These are phyloP conservation scores for Scatophagus argus DNA, from an alignment of 2,113 vertebrate species.

Conservation along the genomic window DNA sequence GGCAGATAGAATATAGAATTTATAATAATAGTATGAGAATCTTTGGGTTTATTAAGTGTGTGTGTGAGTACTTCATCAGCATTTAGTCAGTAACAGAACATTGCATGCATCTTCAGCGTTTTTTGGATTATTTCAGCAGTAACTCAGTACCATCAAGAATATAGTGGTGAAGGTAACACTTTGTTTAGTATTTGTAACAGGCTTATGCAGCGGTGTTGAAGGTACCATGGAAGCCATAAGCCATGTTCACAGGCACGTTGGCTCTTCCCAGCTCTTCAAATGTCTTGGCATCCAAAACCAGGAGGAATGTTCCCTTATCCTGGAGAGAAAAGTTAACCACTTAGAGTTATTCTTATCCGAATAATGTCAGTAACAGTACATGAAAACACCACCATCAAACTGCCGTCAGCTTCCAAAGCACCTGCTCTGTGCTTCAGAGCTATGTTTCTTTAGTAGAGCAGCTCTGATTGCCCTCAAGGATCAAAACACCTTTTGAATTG, in stretches of 20 bases:
- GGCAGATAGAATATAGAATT: not conserved
- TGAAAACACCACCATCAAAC: not conserved
- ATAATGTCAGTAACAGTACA: not conserved
- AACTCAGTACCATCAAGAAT: conserved; percentile 25
- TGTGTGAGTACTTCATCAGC: not conserved
- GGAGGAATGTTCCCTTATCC: conserved; percentile 90
- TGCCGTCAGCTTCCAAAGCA: not conserved
- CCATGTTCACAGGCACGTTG: conserved; percentile 89
- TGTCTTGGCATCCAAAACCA: conserved; percentile 91
- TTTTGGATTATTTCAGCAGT: conserved; percentile 9
- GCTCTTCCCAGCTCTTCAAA: conserved; percentile 91
- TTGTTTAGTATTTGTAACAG: not conserved
- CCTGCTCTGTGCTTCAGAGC: not conserved
- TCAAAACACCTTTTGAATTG: not conserved
- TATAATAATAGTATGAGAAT: not conserved
- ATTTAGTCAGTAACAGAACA: not conserved
- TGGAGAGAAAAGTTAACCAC: conserved; percentile 66
- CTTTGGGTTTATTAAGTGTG: not conserved
- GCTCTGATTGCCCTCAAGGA: not conserved
- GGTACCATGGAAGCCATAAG: conserved; percentile 93
- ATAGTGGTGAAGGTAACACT: conserved; percentile 19
- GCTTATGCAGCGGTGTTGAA: conserved; percentile 80
- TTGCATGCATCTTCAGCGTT: not conserved
- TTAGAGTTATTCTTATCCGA: not conserved
- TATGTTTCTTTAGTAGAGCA: not conserved